Evolutionary conservation across 2,888 invertebrate species (phyloP), one percentile per base, ranked within the genome.

Genomic region (Heliconius cydno): DNA sequence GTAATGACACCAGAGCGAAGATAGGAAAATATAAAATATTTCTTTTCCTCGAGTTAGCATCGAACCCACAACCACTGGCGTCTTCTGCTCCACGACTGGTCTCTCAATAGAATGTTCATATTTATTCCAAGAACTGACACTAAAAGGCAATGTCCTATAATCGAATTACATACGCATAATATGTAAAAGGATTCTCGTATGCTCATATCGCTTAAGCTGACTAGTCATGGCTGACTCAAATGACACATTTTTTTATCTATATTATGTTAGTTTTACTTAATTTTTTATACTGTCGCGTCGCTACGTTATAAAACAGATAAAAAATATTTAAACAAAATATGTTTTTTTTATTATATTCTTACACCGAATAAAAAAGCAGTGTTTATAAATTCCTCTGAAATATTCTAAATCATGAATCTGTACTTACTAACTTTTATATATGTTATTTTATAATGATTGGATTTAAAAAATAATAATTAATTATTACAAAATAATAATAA

Each of bases 141-240:
- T 15, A 28, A 13, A 70, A 70, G 70, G 25, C 41, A 70, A 46
- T 70, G 25, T 25, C 41, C 41, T 41, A 12, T 70, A 70, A 70
- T 70, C 25, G 28, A 25, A 41, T 70, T 70, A 70, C 41, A 3
- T 25, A 70, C 9, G 25, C 25, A 46, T 41, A 46, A 70, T 41
- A 70, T 25, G 25, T 70, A 70, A 70, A 70, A 70, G 70, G 70
- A 70, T 70, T 70, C 41, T 70, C 19, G 41, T 70, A 25, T 70
- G 15, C 41, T 70, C 41, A 41, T 70, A 70, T 46, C 3, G 41
- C 70, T 7, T 70, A 70, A 70, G 41, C 70, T 70, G 70, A 15
- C 41, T 38, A 46, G 70, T 41, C 25, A 46, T 46, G 25, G 68
- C 1, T 41, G 70, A 41, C 70, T 46, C 19, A 34, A 70, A 25